Evolutionary conservation across 1,140 invertebrate species (phyloP).

Genomic region (Zaprionus inermis): DNA sequence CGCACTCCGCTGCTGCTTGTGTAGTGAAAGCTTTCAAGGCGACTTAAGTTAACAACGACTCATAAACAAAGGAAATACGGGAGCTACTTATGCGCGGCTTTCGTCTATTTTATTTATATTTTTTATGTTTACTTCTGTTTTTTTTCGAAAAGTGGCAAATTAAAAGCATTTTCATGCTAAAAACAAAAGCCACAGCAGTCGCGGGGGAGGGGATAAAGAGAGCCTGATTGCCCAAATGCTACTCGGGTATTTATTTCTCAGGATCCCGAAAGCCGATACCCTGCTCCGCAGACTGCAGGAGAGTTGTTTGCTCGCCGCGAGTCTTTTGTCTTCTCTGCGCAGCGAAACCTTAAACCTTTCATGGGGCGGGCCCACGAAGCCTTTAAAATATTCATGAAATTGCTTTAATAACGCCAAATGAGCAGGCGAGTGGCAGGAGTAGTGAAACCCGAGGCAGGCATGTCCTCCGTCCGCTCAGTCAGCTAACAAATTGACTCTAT

Average conservation of each 20-base stretch:
- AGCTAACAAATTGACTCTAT: conserved; percentile 69
- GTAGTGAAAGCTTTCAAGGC: conserved; percentile 31
- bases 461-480: conserved; percentile 24
- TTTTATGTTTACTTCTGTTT: conserved; percentile 14
- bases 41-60: conserved; percentile 36
- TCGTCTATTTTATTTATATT: not conserved
- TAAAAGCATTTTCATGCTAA: conserved; percentile 77
- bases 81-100: conserved; percentile 20
- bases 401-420: conserved; percentile 79
- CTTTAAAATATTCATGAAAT: conserved; percentile 81
- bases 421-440: conserved; percentile 46
- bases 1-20: conserved; percentile 1
- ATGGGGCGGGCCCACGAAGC: conserved; percentile 44
- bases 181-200: conserved; percentile 55
- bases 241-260: conserved; percentile 58
- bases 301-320: not conserved
- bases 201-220: not conserved
- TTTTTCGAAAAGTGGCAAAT: conserved; percentile 48
- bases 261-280: not conserved
- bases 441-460: not conserved
- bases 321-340: too few relatives aligned
- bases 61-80: conserved; percentile 29
- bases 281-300: not conserved
- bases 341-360: conserved; percentile 76
- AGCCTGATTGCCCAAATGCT: conserved; percentile 73